Evolutionary conservation across 2,888 invertebrate genomes (phyloP).

Genomic region (Apamea sordens): DNA sequence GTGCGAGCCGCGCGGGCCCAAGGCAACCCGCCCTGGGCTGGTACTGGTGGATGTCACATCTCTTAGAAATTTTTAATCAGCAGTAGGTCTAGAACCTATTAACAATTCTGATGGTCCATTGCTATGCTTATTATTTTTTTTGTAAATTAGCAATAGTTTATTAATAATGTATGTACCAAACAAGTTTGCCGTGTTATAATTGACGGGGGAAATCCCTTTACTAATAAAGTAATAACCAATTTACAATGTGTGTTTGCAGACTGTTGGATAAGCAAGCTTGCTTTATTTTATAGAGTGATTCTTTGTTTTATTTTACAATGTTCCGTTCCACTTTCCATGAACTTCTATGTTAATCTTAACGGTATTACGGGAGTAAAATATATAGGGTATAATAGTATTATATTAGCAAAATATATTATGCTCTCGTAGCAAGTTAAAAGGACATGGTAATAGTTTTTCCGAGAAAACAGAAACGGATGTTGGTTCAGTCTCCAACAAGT

Average conservation of each 20-base stretch:
- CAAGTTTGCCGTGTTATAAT: slow-evolving; percentile 6
- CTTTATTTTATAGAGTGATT: neutral
- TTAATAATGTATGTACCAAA: neutral
- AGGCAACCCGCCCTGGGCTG: too few species aligned
- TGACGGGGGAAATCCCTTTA: neutral
- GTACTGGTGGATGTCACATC: too few species aligned
- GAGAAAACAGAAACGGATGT: neutral
- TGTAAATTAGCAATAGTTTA: neutral
- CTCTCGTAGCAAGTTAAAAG: neutral
- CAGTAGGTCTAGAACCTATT: neutral
- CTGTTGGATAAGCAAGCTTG: neutral
- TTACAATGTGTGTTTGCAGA: neutral
- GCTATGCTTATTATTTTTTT: neutral
- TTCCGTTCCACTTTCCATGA: neutral
- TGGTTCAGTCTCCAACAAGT: neutral
- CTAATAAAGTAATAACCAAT: neutral
- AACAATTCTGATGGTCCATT: neutral
- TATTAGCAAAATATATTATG: neutral
- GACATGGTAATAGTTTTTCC: neutral
- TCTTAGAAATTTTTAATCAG: neutral
- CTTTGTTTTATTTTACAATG: neutral
- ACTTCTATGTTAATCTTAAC: neutral
- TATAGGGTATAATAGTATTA: neutral
- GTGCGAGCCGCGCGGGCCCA: neutral
- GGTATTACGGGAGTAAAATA: neutral